Evolutionary conservation across 2,888 invertebrate species (phyloP).

Genomic region (Erpobdella octoculata): DNA sequence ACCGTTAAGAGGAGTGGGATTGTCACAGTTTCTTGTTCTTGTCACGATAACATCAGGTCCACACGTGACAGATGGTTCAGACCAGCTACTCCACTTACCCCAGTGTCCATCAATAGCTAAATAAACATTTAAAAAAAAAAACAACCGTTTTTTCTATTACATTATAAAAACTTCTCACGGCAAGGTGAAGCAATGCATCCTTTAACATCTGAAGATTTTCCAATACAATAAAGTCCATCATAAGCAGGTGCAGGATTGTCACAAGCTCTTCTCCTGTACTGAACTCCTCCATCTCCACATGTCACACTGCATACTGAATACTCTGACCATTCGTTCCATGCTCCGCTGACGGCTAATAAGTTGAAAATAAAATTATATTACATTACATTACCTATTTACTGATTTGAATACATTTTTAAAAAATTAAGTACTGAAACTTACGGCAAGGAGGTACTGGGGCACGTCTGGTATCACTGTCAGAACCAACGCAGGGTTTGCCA

Average conservation of each 20-base stretch:
- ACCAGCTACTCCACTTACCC: conserved; percentile 31
- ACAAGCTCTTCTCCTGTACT: conserved; percentile 25
- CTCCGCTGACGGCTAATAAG: conserved; percentile 33
- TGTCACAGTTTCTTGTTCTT: conserved; percentile 46
- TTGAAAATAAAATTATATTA: background rate
- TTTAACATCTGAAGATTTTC: conserved; percentile 15
- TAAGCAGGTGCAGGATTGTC: conserved; percentile 36
- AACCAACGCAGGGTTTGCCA: conserved; percentile 31
- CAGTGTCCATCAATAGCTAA: conserved; percentile 23
- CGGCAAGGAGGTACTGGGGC: conserved; percentile 29
- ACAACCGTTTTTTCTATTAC: background rate
- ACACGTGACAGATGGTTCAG: conserved; percentile 44
- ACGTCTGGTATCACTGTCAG: conserved; percentile 1
- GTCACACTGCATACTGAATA: conserved; percentile 28
- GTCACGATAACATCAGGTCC: conserved; percentile 42
- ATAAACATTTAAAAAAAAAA: background rate
- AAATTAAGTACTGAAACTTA: background rate
- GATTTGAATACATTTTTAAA: too few relatives aligned
- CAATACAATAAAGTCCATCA: conserved; percentile 23
- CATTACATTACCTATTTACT: background rate
- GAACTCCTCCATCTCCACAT: conserved; percentile 18
- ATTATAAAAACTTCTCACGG: conserved; percentile 8
- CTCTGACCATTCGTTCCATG: conserved; percentile 8
- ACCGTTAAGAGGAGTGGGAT: conserved; percentile 45
- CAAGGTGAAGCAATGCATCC: conserved; percentile 17